Evolutionary conservation across 2,888 invertebrate species (phyloP).

Genomic region (Bembecia ichneumoniformis): DNA sequence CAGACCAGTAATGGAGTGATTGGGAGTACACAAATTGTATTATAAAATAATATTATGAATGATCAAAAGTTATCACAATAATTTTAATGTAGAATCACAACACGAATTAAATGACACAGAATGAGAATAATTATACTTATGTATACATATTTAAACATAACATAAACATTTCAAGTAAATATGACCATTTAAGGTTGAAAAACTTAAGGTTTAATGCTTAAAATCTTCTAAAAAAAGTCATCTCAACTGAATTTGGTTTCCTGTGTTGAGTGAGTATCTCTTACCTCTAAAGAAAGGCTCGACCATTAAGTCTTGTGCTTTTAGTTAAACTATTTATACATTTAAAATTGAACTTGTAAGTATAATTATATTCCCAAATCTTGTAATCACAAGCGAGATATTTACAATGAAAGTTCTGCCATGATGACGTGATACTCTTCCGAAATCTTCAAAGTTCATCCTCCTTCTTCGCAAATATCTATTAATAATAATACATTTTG

Average conservation of each 20-base stretch:
- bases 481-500: conserved; percentile 62
- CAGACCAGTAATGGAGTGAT: conserved; percentile 1
- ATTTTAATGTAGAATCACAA: conserved; percentile 51
- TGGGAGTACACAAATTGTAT: conserved; percentile 7
- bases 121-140: background rate
- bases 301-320: too few species aligned
- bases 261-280: too few species aligned
- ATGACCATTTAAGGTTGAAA: too few species aligned
- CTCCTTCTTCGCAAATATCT: conserved; percentile 11
- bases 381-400: conserved; percentile 39
- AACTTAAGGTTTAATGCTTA: too few species aligned
- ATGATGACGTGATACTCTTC: conserved; percentile 22
- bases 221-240: too few species aligned
- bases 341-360: background rate
- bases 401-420: conserved; percentile 28
- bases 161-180: too few species aligned
- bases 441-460: conserved; percentile 14
- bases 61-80: conserved; percentile 54
- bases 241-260: too few species aligned
- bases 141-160: conserved; percentile 20
- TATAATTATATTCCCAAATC: background rate
- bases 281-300: too few species aligned
- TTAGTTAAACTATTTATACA: too few species aligned
- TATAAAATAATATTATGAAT: conserved; percentile 10
- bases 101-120: conserved; percentile 36